Percentiles rank a stretch among this genome's conserved stretches.
Evolutionary conservation across 2,888 invertebrate species (phyloP).

Genomic region (Pecten maximus): DNA sequence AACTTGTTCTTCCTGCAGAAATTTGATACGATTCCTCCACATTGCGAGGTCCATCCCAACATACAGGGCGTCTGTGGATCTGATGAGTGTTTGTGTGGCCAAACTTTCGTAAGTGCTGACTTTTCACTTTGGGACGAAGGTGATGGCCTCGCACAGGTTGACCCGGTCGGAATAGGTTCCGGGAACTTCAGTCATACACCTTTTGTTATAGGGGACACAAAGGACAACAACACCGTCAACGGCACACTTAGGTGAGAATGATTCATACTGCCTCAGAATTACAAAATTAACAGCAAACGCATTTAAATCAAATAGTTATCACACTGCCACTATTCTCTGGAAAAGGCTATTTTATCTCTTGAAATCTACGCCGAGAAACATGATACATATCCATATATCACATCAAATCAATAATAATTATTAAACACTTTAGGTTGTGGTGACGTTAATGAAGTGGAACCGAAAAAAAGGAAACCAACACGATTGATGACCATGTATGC

Average conservation of each 20-base stretch:
- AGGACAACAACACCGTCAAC: background rate
- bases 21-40: constrained; percentile 26
- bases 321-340: too few relatives aligned
- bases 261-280: too few relatives aligned
- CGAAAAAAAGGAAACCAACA: background rate
- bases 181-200: background rate
- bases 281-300: too few relatives aligned
- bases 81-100: background rate
- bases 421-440: too few relatives aligned
- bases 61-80: constrained; percentile 9
- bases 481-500: too few relatives aligned
- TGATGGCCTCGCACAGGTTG: background rate
- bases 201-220: background rate
- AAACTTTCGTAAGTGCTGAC: background rate
- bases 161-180: background rate
- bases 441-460: too few relatives aligned
- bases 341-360: too few relatives aligned
- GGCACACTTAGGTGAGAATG: background rate
- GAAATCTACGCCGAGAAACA: too few relatives aligned
- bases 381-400: too few relatives aligned
- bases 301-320: too few relatives aligned
- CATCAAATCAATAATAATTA: too few relatives aligned
- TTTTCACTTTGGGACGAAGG: constrained; percentile 2
- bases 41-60: background rate
- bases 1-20: background rate